Conservation (phyloP, 1,140 invertebrate genomes). For the Tetragnatha versicolor region DNA sequence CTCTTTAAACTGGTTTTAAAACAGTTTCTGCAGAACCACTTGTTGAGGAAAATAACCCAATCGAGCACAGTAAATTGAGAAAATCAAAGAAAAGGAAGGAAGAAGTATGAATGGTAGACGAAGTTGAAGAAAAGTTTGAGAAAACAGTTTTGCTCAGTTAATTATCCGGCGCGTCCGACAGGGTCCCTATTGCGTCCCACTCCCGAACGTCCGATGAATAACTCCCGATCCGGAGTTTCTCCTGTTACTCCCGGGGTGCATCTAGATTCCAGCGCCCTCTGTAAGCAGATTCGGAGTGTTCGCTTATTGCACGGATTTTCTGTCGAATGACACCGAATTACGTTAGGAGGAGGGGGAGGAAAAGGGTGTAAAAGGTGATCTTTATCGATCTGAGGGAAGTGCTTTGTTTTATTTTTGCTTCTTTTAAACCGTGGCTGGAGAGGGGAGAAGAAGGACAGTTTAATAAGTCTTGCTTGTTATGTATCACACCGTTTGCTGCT, state of each 20-base stretch:
- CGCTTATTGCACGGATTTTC: background rate
- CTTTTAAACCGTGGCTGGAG: no score
- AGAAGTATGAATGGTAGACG: background rate
- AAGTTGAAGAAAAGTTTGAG: background rate
- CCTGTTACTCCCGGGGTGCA: conserved; percentile 6
- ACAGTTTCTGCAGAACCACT: background rate
- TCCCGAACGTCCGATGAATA: conserved; percentile 13
- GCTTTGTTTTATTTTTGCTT: no score
- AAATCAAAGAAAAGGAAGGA: background rate
- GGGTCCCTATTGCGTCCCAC: background rate
- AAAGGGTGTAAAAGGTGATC: no score
- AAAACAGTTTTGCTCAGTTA: background rate
- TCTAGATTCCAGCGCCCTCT: conserved; percentile 28
- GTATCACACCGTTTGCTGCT: no score
- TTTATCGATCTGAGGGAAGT: no score
- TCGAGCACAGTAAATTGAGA: no score
- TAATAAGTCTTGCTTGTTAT: no score
- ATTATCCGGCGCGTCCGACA: background rate
- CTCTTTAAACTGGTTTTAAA: background rate
- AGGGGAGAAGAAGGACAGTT: no score
- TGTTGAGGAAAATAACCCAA: conserved; percentile 4
- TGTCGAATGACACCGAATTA: no score
- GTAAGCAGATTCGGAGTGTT: background rate
- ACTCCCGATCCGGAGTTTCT: conserved; percentile 22
- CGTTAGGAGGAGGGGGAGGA: no score